Conservation (phyloP, 2,113 vertebrate species). For the Cyrtonyx montezumae region DNA sequence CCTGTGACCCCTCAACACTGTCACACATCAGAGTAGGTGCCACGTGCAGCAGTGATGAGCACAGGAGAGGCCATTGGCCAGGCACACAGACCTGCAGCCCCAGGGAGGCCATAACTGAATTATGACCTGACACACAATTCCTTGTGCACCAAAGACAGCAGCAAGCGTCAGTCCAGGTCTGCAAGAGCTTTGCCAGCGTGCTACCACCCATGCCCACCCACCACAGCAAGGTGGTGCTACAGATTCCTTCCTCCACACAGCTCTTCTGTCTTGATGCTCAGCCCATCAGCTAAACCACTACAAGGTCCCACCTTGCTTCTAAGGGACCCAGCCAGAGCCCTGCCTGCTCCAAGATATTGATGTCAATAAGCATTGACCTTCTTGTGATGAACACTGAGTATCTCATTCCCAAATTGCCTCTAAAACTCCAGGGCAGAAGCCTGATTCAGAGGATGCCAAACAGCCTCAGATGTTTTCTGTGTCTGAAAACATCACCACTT, state of each 20-base stretch:
- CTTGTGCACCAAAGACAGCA: not conserved
- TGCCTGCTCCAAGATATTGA: not conserved
- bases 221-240: not conserved
- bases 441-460: not conserved
- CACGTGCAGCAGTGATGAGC: not conserved
- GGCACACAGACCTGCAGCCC: not conserved
- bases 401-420: not conserved
- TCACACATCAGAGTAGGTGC: not conserved
- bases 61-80: not conserved
- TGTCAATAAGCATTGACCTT: not conserved
- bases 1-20: not conserved
- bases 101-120: not conserved
- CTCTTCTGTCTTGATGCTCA: not conserved
- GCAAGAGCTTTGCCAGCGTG: not conserved
- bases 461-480: not conserved
- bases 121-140: not conserved
- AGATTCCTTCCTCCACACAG: not conserved
- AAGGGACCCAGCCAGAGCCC: not conserved
- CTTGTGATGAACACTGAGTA: rapidly evolving
- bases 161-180: not conserved
- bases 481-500: not conserved
- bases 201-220: not conserved
- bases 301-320: not conserved
- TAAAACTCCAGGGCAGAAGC: rapidly evolving
- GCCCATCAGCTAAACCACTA: not conserved